Evolutionary conservation across 2,113 vertebrate genomes (phyloP), one percentile per base, ranked within the genome.

Genomic region (Ariopsis seemanni): DNA sequence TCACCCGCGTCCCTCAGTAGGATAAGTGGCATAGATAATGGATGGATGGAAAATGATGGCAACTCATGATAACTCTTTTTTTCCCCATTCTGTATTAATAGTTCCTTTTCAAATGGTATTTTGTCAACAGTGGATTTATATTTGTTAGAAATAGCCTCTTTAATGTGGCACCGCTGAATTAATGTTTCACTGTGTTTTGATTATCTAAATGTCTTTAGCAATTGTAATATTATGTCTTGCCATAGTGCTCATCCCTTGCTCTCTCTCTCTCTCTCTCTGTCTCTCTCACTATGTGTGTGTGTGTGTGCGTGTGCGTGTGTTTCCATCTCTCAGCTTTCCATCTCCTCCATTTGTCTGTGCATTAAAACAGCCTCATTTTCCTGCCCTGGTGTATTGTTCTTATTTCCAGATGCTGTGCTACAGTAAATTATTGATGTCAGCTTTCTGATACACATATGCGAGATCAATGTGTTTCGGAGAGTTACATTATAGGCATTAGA

Each of bases 341-440:
- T 58, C 81, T 65, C 20, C n/a, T 88, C 22, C 34, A 30, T 75
- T 86, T 86, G 63, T 80, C 58, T 79, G 85, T 11, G 27, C 80
- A 80, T 88, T 84, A 79, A 42, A 86, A 86, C 52, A 63, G 42
- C 63, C 69, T 90, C 52, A 81, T 80, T 83, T 48, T 82, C 60
- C 52, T 87, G 69, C 82, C 87, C 83, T 58, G 80, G 65, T 86
- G 81, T 82, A 83, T 89, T 71, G 77, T 89, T 90, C 86, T 75
- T 80, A 80, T 89, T 90, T 90, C 85, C 87, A 83, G 85, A 74
- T 86, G 60, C 65, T 42, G 63, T 83, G 63, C 84, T 85, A 78
- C 74, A 11, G 69, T 91, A 77, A 88, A 91, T 91, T 88, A 90
- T 87, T 91, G 88, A 91, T 89, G 58, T 30, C 58, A 6, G 78